These are phyloP conservation scores for Oxyura jamaicensis DNA, from an alignment of 2,113 vertebrate genomes.

Conservation along the genomic window DNA sequence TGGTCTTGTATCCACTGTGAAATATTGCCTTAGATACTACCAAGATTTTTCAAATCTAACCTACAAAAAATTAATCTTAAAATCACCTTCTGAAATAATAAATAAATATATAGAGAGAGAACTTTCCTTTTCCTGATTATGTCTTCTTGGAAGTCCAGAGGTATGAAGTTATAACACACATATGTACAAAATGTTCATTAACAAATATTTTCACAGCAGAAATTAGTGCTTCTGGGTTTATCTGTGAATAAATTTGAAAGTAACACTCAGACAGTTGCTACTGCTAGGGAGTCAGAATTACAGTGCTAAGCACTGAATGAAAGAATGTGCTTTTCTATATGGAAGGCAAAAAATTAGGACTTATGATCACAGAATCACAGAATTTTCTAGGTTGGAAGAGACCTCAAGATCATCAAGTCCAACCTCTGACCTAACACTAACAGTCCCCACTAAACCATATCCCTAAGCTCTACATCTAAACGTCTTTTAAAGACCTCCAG, in stretches of 20 bases:
- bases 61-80: background rate
- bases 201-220: background rate
- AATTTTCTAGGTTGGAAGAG: too few species aligned
- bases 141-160: background rate
- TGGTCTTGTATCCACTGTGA: background rate
- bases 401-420: too few species aligned
- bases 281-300: background rate
- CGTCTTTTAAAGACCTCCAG: too few species aligned
- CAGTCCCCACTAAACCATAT: too few species aligned
- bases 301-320: background rate
- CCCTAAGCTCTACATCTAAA: too few species aligned
- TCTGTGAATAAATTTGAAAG: background rate
- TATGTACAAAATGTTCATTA: background rate
- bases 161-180: background rate
- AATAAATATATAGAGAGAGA: background rate
- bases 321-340: background rate
- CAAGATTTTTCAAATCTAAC: background rate
- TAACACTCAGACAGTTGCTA: background rate
- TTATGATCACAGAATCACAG: too few species aligned
- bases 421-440: too few species aligned
- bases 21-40: background rate
- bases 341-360: background rate
- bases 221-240: background rate
- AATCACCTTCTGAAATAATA: background rate
- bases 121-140: background rate